Conservation (phyloP, 2,888 invertebrate genomes). For the Muschampia plurimacula region DNA sequence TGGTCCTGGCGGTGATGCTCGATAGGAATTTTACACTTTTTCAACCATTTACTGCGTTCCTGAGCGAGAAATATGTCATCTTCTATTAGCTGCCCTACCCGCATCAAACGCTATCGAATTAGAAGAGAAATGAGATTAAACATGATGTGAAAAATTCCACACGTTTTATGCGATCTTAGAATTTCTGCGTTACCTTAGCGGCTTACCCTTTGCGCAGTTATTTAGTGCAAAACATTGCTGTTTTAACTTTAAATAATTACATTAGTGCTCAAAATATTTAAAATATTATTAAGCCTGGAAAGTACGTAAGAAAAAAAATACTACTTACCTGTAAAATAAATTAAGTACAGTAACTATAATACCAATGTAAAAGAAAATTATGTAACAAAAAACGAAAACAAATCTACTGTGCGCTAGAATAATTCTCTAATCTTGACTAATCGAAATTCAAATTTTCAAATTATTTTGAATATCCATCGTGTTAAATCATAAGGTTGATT, state of each 20-base stretch:
- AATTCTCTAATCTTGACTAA: no score
- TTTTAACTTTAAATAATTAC: no score
- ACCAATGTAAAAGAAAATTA: no score
- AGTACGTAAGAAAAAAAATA: not conserved
- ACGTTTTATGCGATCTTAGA: slow-evolving; percentile 50
- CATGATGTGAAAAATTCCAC: slow-evolving; percentile 64
- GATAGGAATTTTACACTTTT: slow-evolving; percentile 81
- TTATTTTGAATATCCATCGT: no score
- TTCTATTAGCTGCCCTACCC: slow-evolving; percentile 59
- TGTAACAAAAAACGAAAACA: no score
- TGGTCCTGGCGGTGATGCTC: slow-evolving; percentile 60
- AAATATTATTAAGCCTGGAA: not conserved
- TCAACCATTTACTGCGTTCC: slow-evolving; percentile 75
- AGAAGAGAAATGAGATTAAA: slow-evolving; percentile 63
- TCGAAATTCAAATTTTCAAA: no score
- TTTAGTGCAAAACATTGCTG: not conserved
- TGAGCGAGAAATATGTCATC: slow-evolving; percentile 62
- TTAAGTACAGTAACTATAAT: no score
- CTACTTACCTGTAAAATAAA: not conserved
- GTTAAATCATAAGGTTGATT: no score
- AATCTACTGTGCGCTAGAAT: no score
- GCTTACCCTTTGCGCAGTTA: not conserved
- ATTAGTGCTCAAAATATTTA: not conserved
- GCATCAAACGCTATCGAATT: slow-evolving; percentile 58
- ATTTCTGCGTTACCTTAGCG: not conserved